A percentile compares a stretch with the other conserved stretches of the same genome.
phyloP scores from a whole-genome alignment of 2,888 invertebrate genomes.

The Lymantria dispar region DNA sequence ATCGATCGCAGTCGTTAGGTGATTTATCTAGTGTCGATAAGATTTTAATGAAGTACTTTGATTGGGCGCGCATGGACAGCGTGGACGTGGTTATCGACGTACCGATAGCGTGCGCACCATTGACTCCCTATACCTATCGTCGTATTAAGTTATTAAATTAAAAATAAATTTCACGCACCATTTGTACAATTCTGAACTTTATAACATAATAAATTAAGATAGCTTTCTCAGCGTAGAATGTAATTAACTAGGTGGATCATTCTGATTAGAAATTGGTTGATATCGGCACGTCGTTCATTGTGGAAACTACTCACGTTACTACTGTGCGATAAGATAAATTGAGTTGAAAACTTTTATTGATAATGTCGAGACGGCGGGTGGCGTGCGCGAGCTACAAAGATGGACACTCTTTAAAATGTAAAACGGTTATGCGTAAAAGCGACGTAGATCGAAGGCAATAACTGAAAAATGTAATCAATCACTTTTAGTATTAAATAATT shows the following conservation, averaged over 20 bases:
- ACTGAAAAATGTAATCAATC: too few relatives aligned
- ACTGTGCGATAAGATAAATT: conserved; percentile 77
- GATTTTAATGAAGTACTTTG: conserved; percentile 83
- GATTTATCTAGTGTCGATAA: conserved; percentile 82
- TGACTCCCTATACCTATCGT: conserved; percentile 73
- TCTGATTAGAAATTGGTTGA: conserved; percentile 80
- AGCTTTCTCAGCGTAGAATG: conserved; percentile 34
- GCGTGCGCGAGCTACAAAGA: conserved; percentile 44
- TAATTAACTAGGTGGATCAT: conserved; percentile 79
- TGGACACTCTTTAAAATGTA: conserved; percentile 9
- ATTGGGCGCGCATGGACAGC: conserved; percentile 76
- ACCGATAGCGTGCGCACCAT: conserved; percentile 70
- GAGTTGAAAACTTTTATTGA: conserved; percentile 73
- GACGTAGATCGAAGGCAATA: too few relatives aligned
- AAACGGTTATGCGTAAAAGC: neutral
- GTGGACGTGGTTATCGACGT: conserved; percentile 65
- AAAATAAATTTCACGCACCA: conserved; percentile 55
- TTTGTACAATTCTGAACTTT: conserved; percentile 48
- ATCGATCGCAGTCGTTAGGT: conserved; percentile 80
- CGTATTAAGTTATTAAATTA: conserved; percentile 81
- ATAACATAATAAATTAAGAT: conserved; percentile 30
- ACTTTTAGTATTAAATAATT: too few relatives aligned
- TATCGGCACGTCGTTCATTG: conserved; percentile 81
- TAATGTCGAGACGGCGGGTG: conserved; percentile 63
- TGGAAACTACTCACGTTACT: conserved; percentile 79